Base-by-base conservation (phyloP, 35 echinoderm and acorn worm genomes). In the Heliocidaris erythrogramma region DNA sequence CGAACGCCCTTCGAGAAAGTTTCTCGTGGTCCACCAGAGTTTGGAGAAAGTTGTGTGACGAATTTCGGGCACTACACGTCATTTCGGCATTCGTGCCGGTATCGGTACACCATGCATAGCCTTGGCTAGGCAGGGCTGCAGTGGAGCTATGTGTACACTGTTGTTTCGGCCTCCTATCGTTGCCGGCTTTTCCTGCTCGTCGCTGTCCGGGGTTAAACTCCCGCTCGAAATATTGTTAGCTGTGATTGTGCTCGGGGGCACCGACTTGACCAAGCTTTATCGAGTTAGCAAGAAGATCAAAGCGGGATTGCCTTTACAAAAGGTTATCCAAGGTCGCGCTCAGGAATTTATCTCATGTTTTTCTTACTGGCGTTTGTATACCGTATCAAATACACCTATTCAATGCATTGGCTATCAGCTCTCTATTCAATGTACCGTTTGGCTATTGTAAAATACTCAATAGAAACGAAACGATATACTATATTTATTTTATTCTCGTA, bases 31-130 rank as follows among this genome's bases (percentile, higher is more conserved):
- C 47, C 91, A 1, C 30, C 30, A 8, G 27, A 92, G 91, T 92
- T 92, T 92, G 91, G 91, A 59, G 49, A 59, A 52, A 52, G 91
- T 92, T 92, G 91, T 30, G 47, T 92, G 91, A 32, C 91, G 91
- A 92, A 52, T 59, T 50, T 92, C 49, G 47, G 91, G 91, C 91
- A 92, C 91, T 18, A 18, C 13, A 52, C 91, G 91, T 92, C 91
- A n/a, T 92, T 29, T 56, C 91, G 91, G 31, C 91, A 92, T 13
- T 48, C 49, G 35, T 92, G 27, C 91, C 91, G 48, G 87, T 7
- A 32, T 89, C 87, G 12, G 87, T 89, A 47, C 87, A 89, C 18
- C 47, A 89, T 89, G 32, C 87, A 89, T 24, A 89, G 31, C 31
- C 87, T 24, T n/a, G 27, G 7, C 6, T 18, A 78, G 21, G 65